Evolutionary conservation across 1,140 invertebrate species (phyloP).

Genomic region (Achatina immaculata): DNA sequence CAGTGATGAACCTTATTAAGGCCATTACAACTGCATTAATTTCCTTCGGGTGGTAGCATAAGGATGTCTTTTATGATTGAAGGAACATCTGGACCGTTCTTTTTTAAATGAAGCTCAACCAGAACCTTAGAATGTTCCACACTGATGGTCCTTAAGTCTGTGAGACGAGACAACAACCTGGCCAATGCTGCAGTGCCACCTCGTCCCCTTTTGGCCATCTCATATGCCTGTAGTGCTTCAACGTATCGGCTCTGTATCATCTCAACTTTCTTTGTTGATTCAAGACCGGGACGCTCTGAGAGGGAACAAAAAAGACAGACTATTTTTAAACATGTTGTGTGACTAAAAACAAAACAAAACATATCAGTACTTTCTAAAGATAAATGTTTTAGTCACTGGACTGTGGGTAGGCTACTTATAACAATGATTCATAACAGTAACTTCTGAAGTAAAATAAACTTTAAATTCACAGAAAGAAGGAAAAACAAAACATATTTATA

Average conservation of each 20-base stretch:
- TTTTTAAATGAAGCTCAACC: slow-evolving; percentile 93
- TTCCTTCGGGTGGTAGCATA: slow-evolving; percentile 42
- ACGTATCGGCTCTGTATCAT: slow-evolving; percentile 96
- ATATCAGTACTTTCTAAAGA: too few species aligned
- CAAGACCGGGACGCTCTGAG: slow-evolving; percentile 89
- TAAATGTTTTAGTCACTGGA: too few species aligned
- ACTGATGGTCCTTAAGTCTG: slow-evolving; percentile 93
- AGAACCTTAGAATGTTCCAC: slow-evolving; percentile 97
- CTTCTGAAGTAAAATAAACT: too few species aligned
- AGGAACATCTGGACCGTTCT: slow-evolving; percentile 81
- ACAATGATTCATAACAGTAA: too few species aligned
- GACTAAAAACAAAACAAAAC: not conserved
- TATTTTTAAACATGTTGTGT: not conserved
- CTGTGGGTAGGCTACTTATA: too few species aligned
- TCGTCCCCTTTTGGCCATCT: slow-evolving; percentile 80
- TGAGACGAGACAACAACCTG: slow-evolving; percentile 90
- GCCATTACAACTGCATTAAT: too few species aligned
- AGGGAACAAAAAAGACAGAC: too few species aligned
- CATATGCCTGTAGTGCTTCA: slow-evolving; percentile 88
- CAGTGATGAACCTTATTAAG: too few species aligned
- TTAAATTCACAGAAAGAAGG: too few species aligned
- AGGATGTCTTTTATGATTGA: slow-evolving; percentile 46
- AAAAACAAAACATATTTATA: too few species aligned
- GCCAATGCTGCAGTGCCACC: slow-evolving; percentile 83
- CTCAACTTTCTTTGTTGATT: slow-evolving; percentile 92